Conservation (phyloP, 2,113 vertebrate species). For the Turdus rufiventris region DNA sequence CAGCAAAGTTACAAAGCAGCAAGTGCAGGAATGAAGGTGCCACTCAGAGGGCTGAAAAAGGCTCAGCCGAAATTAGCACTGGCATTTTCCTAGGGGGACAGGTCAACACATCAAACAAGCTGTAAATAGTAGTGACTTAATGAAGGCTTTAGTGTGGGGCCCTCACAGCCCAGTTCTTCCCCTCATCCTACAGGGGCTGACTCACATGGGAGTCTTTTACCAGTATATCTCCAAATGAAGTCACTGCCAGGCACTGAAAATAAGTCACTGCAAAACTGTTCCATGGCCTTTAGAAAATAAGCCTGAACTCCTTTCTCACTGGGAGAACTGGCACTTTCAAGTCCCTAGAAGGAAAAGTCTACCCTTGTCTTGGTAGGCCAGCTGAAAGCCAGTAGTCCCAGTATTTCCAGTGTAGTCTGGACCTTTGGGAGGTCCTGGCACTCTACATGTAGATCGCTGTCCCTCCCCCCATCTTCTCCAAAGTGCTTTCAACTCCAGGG, state of each 20-base stretch:
- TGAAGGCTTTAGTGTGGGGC: neutral
- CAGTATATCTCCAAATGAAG: neutral
- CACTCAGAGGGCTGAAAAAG: neutral
- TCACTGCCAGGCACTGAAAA: neutral
- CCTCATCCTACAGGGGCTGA: neutral
- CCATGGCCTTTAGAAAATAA: neutral
- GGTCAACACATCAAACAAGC: constrained; percentile 34
- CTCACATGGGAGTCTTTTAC: neutral
- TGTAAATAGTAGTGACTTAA: constrained; percentile 58
- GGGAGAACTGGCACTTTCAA: neutral
- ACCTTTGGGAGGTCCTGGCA: neutral
- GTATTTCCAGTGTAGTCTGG: neutral
- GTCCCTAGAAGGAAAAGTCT: neutral
- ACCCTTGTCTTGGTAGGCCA: neutral
- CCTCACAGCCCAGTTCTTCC: neutral
- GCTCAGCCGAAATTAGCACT: constrained; percentile 42
- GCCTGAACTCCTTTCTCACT: neutral
- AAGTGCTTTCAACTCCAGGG: neutral
- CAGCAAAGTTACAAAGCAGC: neutral
- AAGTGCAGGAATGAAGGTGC: constrained; percentile 4
- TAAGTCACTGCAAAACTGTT: neutral
- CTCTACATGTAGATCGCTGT: neutral
- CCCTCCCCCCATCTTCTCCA: neutral
- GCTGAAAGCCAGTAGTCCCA: neutral
- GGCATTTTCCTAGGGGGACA: constrained; percentile 40